Evolutionary conservation across 2,113 vertebrate genomes (phyloP).

Genomic region (Nesoenas mayeri): DNA sequence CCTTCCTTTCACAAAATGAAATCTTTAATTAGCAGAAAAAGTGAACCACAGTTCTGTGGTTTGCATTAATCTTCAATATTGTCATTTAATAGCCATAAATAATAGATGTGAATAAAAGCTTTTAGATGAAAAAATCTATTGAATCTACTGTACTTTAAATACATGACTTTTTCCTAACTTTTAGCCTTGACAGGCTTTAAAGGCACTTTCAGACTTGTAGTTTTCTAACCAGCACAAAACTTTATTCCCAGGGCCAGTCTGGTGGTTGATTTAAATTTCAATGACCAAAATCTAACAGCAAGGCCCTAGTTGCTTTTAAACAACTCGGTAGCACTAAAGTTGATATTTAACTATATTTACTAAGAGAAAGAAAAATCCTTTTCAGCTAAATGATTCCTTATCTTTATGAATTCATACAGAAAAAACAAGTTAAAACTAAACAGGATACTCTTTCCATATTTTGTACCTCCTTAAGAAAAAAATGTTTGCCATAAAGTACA

Average conservation of each 20-base stretch:
- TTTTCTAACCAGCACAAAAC: background rate
- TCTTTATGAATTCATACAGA: background rate
- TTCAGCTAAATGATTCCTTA: background rate
- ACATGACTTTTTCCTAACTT: background rate
- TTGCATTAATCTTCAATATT: constrained; percentile 15
- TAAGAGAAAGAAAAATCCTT: background rate
- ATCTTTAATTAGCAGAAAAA: constrained; percentile 4
- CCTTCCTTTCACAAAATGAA: constrained; percentile 4
- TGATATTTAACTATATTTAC: background rate
- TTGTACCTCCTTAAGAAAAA: background rate
- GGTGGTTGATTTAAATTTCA: background rate
- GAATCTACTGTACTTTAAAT: background rate
- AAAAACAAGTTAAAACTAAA: background rate
- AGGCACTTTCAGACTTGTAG: background rate
- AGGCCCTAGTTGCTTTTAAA: background rate
- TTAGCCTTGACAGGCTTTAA: constrained; percentile 6
- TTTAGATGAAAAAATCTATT: background rate
- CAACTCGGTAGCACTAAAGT: background rate
- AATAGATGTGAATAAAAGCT: constrained; percentile 37
- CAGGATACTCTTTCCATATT: background rate
- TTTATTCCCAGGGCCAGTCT: background rate
- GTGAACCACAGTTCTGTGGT: background rate
- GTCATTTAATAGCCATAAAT: constrained; percentile 27
- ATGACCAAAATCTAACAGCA: background rate
- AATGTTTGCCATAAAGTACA: background rate